phyloP scores from a whole-genome alignment of 1,140 invertebrate genomes.

The Doryteuthis pealeii region DNA sequence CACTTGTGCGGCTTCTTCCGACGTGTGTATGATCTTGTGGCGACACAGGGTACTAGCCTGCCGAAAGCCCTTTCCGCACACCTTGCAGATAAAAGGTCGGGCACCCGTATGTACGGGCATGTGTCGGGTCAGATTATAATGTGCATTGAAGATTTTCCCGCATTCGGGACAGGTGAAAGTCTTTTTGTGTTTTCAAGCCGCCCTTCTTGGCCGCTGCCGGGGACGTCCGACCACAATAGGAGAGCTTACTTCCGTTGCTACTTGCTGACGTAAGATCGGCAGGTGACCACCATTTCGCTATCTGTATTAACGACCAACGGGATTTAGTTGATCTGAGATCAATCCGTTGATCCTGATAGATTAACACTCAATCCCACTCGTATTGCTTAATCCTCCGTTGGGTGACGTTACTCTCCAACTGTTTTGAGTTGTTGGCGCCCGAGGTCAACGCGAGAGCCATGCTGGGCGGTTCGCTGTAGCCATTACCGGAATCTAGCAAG shows the following conservation, averaged over 20 bases:
- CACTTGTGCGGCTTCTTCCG: constrained; percentile 25
- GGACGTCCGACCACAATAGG: constrained; percentile 15
- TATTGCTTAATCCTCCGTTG: too few relatives aligned
- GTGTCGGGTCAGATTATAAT: constrained; percentile 97
- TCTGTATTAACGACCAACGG: neutral
- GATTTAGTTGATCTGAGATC: too few relatives aligned
- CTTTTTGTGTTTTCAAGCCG: constrained; percentile 63
- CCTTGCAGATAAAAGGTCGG: constrained; percentile 54
- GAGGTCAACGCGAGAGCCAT: neutral
- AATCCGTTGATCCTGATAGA: too few relatives aligned
- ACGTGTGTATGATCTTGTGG: constrained; percentile 3
- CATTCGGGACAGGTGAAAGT: constrained; percentile 93
- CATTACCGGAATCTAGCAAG: neutral
- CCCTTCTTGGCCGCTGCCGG: constrained; percentile 27
- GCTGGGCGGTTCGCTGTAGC: neutral
- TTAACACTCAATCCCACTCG: too few relatives aligned
- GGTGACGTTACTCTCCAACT: neutral
- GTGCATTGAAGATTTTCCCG: constrained; percentile 97
- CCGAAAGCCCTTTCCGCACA: constrained; percentile 6
- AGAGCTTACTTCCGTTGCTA: constrained; percentile 15
- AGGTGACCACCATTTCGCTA: constrained; percentile 1
- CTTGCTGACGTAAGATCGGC: constrained; percentile 9
- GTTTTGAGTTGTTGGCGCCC: neutral
- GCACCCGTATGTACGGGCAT: constrained; percentile 99
- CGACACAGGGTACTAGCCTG: neutral